phyloP scores from a whole-genome alignment of 2,113 vertebrate genomes.

The Sarotherodon lohbergeri region DNA sequence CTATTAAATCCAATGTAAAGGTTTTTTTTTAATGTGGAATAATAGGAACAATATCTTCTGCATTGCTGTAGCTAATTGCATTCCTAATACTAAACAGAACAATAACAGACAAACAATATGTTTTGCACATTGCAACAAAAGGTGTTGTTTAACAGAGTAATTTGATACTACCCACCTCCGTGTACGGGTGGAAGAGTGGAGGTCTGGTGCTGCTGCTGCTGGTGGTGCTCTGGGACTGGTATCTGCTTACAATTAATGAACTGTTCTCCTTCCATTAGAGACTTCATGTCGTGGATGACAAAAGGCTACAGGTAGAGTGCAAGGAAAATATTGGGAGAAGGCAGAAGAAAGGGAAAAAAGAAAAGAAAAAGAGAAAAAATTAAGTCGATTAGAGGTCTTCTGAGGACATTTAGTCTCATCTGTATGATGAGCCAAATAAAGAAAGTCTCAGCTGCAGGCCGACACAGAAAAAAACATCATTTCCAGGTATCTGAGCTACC shows the following conservation, averaged over 20 bases:
- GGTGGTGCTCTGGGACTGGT: slow-evolving; percentile 68
- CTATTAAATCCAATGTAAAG: neutral
- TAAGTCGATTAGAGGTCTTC: neutral
- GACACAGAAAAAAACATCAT: neutral
- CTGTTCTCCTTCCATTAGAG: slow-evolving; percentile 92
- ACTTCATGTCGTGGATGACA: slow-evolving; percentile 98
- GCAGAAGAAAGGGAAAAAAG: neutral
- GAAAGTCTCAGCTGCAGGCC: neutral
- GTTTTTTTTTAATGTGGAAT: neutral
- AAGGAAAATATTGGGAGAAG: neutral
- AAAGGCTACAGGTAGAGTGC: slow-evolving; percentile 77
- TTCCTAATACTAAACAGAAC: neutral
- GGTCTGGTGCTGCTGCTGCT: slow-evolving; percentile 70
- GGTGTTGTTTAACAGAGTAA: neutral
- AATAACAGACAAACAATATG: neutral
- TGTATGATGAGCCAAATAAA: neutral
- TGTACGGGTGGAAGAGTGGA: slow-evolving; percentile 28
- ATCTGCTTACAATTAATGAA: slow-evolving; percentile 87
- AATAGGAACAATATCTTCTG: neutral
- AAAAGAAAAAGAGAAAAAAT: neutral
- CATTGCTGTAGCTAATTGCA: neutral
- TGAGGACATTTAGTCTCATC: neutral
- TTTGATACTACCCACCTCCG: slow-evolving; percentile 45
- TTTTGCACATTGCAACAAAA: neutral
- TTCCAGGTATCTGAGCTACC: slow-evolving; percentile 2